A percentile compares a stretch with the other conserved stretches of the same genome.
Conservation (phyloP, 2,113 vertebrate genomes). For the Nycticryphes semicollaris region DNA sequence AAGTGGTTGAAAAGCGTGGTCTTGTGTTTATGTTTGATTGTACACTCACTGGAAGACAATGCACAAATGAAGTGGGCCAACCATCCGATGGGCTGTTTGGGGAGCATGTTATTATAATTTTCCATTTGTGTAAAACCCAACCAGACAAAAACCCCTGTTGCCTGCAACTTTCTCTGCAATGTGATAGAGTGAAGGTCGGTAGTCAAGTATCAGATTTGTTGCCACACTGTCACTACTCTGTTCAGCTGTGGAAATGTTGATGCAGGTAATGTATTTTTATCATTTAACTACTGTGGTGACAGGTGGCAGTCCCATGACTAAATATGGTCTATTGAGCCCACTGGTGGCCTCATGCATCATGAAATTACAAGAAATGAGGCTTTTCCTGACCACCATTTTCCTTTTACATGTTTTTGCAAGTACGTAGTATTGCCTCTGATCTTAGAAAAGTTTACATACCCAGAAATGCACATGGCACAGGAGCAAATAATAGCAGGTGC, state of each 20-base stretch:
- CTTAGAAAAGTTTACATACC: background rate
- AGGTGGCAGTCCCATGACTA: background rate
- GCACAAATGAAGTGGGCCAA: background rate
- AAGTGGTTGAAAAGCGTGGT: background rate
- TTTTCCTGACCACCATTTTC: background rate
- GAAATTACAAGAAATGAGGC: background rate
- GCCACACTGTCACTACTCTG: background rate
- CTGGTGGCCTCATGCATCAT: background rate
- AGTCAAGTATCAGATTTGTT: fast-evolving
- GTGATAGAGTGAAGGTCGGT: background rate
- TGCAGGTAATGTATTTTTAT: background rate
- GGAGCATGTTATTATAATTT: background rate
- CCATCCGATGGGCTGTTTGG: background rate
- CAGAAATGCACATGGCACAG: background rate
- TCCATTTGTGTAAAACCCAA: background rate
- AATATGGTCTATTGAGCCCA: background rate
- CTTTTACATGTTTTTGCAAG: background rate
- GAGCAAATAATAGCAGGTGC: fast-evolving
- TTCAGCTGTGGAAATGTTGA: background rate
- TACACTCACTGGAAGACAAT: background rate
- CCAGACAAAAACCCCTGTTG: too few relatives aligned
- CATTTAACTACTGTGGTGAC: background rate
- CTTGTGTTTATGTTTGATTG: background rate
- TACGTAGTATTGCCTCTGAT: background rate
- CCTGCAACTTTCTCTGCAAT: background rate